Evolutionary conservation across 2,888 invertebrate genomes (phyloP).

Genomic region (Odontothrips loti): DNA sequence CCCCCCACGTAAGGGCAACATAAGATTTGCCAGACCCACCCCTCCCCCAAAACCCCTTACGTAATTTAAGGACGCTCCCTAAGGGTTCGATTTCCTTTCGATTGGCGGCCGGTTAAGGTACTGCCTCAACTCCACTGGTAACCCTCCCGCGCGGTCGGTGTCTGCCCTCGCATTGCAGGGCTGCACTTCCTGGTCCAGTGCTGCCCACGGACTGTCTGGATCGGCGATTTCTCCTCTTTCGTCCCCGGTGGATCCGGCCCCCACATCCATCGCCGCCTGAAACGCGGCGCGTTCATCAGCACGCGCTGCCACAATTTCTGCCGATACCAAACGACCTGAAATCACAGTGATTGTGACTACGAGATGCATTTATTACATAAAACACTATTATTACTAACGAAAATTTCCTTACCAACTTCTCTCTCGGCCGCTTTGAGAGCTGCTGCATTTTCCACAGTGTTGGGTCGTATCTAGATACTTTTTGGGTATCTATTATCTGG

Average conservation of each 20-base stretch:
- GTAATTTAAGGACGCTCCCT: no score
- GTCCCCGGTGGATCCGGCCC: background rate
- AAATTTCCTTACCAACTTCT: background rate
- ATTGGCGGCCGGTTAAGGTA: background rate
- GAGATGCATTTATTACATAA: background rate
- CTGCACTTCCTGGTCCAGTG: background rate
- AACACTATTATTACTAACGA: background rate
- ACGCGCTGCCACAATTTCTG: background rate
- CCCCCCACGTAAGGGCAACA: no score
- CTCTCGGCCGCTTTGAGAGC: background rate
- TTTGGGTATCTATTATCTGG: no score
- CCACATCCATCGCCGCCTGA: background rate
- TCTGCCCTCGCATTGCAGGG: background rate
- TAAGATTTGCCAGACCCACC: no score
- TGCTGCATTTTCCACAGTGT: no score
- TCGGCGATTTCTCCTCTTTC: background rate
- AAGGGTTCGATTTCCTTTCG: background rate
- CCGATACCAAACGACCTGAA: background rate
- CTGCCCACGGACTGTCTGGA: background rate
- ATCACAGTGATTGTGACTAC: background rate
- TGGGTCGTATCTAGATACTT: no score
- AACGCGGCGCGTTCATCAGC: background rate
- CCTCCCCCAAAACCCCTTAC: no score
- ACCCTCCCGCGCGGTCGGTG: background rate
- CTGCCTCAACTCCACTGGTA: conserved; percentile 1